Percentiles rank a stretch among this genome's conserved stretches.
Evolutionary conservation across 2,888 invertebrate species (phyloP).

Genomic region (Nomada hirtipes): DNA sequence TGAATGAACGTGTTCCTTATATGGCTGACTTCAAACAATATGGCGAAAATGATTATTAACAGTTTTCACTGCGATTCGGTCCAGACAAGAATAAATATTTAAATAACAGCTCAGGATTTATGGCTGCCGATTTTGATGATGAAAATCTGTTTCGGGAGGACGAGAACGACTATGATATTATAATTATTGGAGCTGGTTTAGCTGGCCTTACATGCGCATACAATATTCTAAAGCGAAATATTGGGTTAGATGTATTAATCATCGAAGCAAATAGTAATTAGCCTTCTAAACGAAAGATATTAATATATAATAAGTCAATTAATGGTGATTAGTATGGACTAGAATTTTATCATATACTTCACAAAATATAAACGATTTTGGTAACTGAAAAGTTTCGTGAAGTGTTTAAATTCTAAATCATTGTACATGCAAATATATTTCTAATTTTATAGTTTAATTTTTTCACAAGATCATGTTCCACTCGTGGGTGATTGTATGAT

Average conservation of each 20-base stretch:
- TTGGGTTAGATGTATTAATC: constrained; percentile 71
- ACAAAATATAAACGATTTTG: too few relatives aligned
- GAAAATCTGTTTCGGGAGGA: constrained; percentile 32
- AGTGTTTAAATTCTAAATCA: too few relatives aligned
- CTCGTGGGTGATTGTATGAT: too few relatives aligned
- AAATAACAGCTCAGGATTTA: neutral
- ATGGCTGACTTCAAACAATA: constrained; percentile 25
- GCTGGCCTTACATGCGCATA: constrained; percentile 76
- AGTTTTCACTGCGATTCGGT: neutral
- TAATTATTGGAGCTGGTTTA: constrained; percentile 77
- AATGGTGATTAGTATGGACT: neutral
- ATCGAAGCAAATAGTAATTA: constrained; percentile 73
- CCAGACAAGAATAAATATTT: neutral
- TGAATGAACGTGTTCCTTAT: neutral
- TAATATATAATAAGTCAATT: neutral
- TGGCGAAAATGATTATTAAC: neutral
- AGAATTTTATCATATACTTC: neutral
- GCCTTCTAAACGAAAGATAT: neutral
- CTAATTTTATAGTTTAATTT: too few relatives aligned
- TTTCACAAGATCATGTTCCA: too few relatives aligned
- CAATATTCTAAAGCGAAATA: constrained; percentile 67
- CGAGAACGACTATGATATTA: constrained; percentile 71
- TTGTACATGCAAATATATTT: too few relatives aligned
- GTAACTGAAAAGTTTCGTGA: too few relatives aligned
- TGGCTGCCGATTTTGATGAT: constrained; percentile 34